phyloP scores from a whole-genome alignment of 2,888 invertebrate species.

The Piscicola geometra region DNA sequence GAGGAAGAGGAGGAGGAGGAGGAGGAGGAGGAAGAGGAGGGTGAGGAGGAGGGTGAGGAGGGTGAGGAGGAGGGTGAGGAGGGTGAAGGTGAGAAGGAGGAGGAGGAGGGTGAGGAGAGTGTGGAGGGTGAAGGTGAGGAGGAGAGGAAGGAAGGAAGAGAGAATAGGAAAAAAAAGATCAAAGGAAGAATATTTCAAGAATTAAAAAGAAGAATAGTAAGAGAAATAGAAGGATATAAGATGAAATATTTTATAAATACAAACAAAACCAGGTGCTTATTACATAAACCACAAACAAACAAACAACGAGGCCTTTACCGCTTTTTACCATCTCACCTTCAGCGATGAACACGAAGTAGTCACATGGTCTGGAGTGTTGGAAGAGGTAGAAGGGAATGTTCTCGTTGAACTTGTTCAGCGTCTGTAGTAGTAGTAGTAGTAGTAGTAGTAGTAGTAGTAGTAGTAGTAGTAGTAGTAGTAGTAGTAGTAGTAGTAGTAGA shows the following conservation, averaged over 20 bases:
- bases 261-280: no score
- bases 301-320: no score
- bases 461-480: slow-evolving; percentile 1
- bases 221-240: no score
- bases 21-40: slow-evolving; percentile 29
- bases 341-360: slow-evolving; percentile 40
- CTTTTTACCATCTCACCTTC: no score
- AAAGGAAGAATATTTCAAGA: slow-evolving; percentile 1
- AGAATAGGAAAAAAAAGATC: background rate
- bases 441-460: background rate
- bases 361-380: slow-evolving; percentile 26
- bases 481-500: background rate
- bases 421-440: background rate
- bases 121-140: slow-evolving; percentile 25
- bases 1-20: slow-evolving; percentile 29
- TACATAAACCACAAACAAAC: no score
- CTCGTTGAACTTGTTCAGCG: background rate
- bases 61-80: slow-evolving; percentile 27
- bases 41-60: slow-evolving; percentile 25
- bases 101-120: slow-evolving; percentile 24
- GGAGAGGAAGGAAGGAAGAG: slow-evolving; percentile 7
- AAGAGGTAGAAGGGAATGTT: slow-evolving; percentile 5
- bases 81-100: slow-evolving; percentile 24
- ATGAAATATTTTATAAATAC: no score
- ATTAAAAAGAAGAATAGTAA: background rate